Percentiles rank a stretch among this genome's conserved stretches.
Conservation (phyloP, 2,113 vertebrate genomes). For the Delphinapterus leucas region DNA sequence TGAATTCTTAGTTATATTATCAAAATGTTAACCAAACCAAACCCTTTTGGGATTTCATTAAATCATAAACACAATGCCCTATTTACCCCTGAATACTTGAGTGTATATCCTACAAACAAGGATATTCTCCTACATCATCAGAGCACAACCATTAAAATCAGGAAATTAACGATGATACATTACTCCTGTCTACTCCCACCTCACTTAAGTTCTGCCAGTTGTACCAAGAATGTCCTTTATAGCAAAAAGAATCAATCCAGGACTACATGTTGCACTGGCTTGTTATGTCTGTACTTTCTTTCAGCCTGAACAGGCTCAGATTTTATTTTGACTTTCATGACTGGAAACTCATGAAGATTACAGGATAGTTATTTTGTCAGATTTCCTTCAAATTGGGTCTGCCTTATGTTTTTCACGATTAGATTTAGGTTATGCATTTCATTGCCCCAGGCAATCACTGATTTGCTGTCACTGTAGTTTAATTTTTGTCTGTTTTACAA, state of each 20-base stretch:
- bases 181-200: neutral
- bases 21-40: neutral
- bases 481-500: neutral
- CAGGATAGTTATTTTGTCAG: neutral
- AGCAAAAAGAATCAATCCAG: neutral
- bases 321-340: neutral
- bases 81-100: neutral
- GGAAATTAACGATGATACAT: neutral
- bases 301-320: neutral
- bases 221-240: neutral
- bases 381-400: neutral
- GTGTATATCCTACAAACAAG: neutral
- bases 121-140: neutral
- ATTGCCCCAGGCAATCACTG: neutral
- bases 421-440: neutral
- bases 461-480: neutral
- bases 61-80: neutral
- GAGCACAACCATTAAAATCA: neutral
- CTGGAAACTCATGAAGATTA: neutral
- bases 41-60: neutral
- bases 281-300: neutral
- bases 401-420: neutral
- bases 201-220: neutral
- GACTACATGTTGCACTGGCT: no score
- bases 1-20: neutral